Evolutionary conservation across 2,888 invertebrate genomes (phyloP), one percentile per base, ranked within the genome.

Genomic region (Lasioglossum zephyrum): DNA sequence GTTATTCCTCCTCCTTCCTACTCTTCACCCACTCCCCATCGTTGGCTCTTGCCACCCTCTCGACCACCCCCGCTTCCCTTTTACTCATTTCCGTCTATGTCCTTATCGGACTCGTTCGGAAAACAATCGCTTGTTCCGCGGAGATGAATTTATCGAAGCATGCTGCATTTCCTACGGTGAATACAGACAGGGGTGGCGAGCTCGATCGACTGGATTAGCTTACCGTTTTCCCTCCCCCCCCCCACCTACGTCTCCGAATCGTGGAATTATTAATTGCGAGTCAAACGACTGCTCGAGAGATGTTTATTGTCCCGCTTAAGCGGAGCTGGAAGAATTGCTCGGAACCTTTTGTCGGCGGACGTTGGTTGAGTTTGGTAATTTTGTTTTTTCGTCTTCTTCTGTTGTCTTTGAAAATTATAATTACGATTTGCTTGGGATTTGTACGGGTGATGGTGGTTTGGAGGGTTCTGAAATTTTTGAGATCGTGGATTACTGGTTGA

Each of bases 141-240:
- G 88, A 91, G 92, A 93, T 92, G 91, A 93, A 93, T 94, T 94
- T 93, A 94, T 93, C 92, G 93, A 89, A 88, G 91, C 88, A 89
- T 86, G 76, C 78, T 81, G 86, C 85, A 82, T 87, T 87, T 88
- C 84, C 84, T 86, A 83, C 77, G 72, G 70, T 63, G 70, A 73
- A 85, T 70, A 72, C 72, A 73, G 57, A 78, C 16, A 39, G 73
- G 69, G 78, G 39, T n/a, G 47, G 9, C 53, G n/a, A 36, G n/a
- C 47, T 13, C 70, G 70, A 70, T 75, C n/a, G 16, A 44, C 70
- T 16, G 78, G 57, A 79, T 69, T 36, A 74, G 73, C 60, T 74
- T 49, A 60, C 18, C 18, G 31, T 75, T 78, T 63, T 16, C 53
- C 31, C 75, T 3, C 60, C 22, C 53, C 75, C 3, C 60, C 60